Evolutionary conservation across 2,113 vertebrate genomes (phyloP).

Genomic region (Actenoides hombroni): DNA sequence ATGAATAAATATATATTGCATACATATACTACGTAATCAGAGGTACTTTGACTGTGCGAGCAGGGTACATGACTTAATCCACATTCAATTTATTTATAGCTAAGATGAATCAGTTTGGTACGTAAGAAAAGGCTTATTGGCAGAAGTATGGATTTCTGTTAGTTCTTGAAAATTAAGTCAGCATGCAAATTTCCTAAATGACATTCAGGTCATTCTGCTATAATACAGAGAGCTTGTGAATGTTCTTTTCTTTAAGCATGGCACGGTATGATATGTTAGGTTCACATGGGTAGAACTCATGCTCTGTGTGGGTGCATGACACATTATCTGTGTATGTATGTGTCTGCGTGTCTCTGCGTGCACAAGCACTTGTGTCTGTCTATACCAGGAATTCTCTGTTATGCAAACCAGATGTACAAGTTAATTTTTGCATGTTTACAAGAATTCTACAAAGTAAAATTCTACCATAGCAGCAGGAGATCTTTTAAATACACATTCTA

Average conservation of each 20-base stretch:
- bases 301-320: not conserved
- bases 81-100: not conserved
- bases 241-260: not conserved
- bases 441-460: conserved; percentile 30
- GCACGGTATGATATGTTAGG: not conserved
- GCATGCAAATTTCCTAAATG: not conserved
- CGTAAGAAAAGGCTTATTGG: not conserved
- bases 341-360: not conserved
- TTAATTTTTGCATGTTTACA: conserved; percentile 42
- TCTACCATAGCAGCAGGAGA: not conserved
- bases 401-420: not conserved
- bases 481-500: conserved; percentile 55
- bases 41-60: not conserved
- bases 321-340: fast-evolving
- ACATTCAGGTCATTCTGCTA: not conserved
- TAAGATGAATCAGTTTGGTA: not conserved
- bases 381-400: not conserved
- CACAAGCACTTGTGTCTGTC: fast-evolving
- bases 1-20: not conserved
- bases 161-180: not conserved
- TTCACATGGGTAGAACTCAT: not conserved
- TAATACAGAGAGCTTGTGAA: not conserved
- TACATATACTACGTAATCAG: not conserved
- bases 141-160: not conserved
- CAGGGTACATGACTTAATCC: not conserved